Conservation (phyloP, 2,113 vertebrate genomes). For the Pycnonotus jocosus region DNA sequence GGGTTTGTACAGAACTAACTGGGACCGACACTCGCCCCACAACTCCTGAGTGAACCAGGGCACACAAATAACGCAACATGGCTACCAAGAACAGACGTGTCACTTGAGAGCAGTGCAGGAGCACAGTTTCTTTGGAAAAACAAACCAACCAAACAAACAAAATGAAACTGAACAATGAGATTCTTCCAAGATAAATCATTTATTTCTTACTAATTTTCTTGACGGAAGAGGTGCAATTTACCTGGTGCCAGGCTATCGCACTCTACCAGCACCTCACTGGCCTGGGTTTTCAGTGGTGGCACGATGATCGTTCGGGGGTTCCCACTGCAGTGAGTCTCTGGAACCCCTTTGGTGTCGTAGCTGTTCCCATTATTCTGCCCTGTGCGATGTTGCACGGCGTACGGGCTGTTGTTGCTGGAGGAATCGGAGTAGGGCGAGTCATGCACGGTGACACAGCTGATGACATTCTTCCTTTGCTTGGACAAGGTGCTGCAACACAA, state of each 20-base stretch:
- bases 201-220: slow-evolving; percentile 58
- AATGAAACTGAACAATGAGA: slow-evolving; percentile 66
- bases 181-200: slow-evolving; percentile 62
- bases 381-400: slow-evolving; percentile 77
- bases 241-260: slow-evolving; percentile 90
- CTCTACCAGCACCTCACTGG: slow-evolving; percentile 83
- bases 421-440: slow-evolving; percentile 95
- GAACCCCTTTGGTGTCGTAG: slow-evolving; percentile 84
- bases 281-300: slow-evolving; percentile 92
- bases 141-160: slow-evolving; percentile 51
- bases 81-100: slow-evolving; percentile 36
- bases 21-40: background rate
- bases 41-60: background rate
- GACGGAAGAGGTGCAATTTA: slow-evolving; percentile 64
- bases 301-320: slow-evolving; percentile 94
- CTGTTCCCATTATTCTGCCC: slow-evolving; percentile 71
- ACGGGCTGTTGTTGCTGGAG: slow-evolving; percentile 93
- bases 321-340: slow-evolving; percentile 85
- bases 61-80: background rate
- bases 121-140: slow-evolving; percentile 34
- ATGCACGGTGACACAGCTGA: slow-evolving; percentile 98
- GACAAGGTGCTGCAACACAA: slow-evolving; percentile 81
- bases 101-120: slow-evolving; percentile 26
- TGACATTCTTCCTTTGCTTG: slow-evolving; percentile 97
- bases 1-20: background rate